phyloP scores from a whole-genome alignment of 2,888 invertebrate genomes.

The Drosophila niveifrons region DNA sequence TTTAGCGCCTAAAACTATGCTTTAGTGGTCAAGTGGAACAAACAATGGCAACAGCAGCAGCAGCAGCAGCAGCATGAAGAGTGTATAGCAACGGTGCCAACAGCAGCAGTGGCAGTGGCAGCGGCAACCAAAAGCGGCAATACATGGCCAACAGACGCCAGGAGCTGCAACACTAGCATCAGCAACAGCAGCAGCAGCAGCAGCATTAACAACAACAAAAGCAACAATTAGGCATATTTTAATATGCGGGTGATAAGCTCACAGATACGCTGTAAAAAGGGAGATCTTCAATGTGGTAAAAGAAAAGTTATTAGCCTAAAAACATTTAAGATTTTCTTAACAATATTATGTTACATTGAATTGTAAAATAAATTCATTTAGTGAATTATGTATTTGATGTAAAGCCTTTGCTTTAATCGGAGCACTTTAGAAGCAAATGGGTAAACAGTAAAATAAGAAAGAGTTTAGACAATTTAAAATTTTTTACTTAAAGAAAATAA shows the following conservation, averaged over 20 bases:
- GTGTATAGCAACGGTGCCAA: conserved; percentile 2
- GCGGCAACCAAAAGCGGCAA: conserved; percentile 23
- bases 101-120: conserved; percentile 22
- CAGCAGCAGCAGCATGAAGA: conserved; percentile 5
- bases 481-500: too few relatives aligned
- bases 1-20: conserved; percentile 81
- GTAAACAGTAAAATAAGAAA: too few relatives aligned
- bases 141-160: conserved; percentile 49
- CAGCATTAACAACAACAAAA: conserved; percentile 13
- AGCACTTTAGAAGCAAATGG: too few relatives aligned
- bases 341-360: not conserved
- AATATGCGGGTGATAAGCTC: not conserved
- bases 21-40: conserved; percentile 81
- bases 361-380: too few relatives aligned
- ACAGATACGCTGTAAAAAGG: not conserved
- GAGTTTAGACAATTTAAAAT: too few relatives aligned
- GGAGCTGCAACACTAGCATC: conserved; percentile 31
- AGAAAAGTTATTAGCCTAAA: not conserved
- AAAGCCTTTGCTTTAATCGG: too few relatives aligned
- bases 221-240: conserved; percentile 2
- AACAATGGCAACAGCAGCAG: conserved; percentile 53
- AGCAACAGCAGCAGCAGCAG: not conserved
- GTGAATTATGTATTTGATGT: too few relatives aligned
- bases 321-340: not conserved
- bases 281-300: not conserved